Conservation (phyloP, 2,113 vertebrate species). For the Boulengeromyrus knoepffleri region DNA sequence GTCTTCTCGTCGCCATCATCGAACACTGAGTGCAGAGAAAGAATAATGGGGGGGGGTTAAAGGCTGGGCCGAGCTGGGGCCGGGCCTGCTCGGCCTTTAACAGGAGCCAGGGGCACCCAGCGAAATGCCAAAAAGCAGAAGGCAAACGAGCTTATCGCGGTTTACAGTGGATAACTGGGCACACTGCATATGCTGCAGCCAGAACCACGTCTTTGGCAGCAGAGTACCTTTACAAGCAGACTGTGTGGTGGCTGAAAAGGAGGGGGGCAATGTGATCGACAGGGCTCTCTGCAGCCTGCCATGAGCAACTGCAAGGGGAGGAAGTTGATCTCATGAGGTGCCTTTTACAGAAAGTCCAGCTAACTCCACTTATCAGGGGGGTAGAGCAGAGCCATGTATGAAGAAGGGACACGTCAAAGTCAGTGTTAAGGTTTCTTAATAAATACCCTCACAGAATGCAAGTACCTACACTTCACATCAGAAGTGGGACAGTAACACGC, state of each 20-base stretch:
- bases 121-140: neutral
- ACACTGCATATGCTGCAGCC: neutral
- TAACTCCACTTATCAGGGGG: neutral
- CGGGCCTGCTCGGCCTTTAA: neutral
- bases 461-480: neutral
- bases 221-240: neutral
- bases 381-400: neutral
- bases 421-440: neutral
- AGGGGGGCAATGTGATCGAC: neutral
- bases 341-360: neutral
- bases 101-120: neutral
- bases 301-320: neutral
- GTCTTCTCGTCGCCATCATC: constrained; percentile 97
- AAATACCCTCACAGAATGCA: neutral
- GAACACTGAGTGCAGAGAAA: constrained; percentile 68
- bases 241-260: neutral
- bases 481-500: neutral
- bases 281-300: neutral
- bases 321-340: neutral
- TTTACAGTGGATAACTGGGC: neutral
- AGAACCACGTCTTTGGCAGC: neutral
- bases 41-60: neutral
- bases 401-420: neutral
- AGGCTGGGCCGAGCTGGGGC: neutral
- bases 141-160: neutral